A percentile compares a stretch with the other conserved stretches of the same genome.
Evolutionary conservation across 2,888 invertebrate species (phyloP).

Genomic region (Willowsia nigromaculata): DNA sequence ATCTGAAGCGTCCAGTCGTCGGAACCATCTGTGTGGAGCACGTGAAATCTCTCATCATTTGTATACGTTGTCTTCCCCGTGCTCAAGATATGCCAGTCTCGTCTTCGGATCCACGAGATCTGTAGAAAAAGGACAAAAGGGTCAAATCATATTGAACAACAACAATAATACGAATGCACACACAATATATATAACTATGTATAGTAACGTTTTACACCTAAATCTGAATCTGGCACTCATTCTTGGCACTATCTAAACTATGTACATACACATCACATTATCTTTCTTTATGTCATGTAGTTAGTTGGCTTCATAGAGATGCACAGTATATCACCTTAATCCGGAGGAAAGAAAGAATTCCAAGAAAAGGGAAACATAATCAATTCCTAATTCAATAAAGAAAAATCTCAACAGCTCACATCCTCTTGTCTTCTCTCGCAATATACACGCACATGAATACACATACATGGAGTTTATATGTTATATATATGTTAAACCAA

Average conservation of each 20-base stretch:
- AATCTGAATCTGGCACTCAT: not conserved
- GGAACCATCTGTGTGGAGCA: constrained; percentile 87
- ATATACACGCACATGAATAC: not conserved
- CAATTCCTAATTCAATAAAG: constrained; percentile 46
- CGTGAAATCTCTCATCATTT: constrained; percentile 88
- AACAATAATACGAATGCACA: not conserved
- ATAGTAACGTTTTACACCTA: not conserved
- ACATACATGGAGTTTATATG: not conserved
- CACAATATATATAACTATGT: no score
- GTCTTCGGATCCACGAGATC: constrained; percentile 94
- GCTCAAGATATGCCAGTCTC: constrained; percentile 95
- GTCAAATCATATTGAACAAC: not conserved
- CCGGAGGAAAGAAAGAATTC: not conserved
- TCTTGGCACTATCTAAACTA: not conserved
- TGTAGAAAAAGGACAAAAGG: constrained; percentile 80
- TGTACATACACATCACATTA: not conserved
- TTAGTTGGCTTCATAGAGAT: not conserved
- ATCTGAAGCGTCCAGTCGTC: constrained; percentile 96
- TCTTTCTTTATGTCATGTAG: not conserved
- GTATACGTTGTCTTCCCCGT: constrained; percentile 94
- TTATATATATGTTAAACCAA: not conserved
- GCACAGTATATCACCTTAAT: not conserved
- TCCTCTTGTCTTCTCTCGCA: not conserved
- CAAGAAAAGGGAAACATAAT: constrained; percentile 17
- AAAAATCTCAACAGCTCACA: constrained; percentile 32